These are phyloP conservation scores for Pyralis farinalis DNA, from an alignment of 2,888 invertebrate species.

Conservation along the genomic window DNA sequence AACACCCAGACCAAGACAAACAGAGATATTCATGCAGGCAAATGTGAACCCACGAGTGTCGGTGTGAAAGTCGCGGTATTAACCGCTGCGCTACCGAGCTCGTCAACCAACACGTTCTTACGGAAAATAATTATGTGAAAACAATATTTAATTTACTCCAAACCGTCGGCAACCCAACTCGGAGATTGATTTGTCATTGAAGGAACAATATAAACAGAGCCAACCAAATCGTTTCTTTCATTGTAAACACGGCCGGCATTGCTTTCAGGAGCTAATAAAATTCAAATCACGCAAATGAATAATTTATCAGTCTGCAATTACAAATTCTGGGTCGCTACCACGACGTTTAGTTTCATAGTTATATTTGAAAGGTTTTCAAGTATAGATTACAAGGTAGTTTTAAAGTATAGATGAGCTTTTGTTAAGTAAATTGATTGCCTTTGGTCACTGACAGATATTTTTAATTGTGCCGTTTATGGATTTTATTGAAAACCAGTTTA, in stretches of 20 bases:
- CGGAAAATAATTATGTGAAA: no score
- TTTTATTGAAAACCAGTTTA: no score
- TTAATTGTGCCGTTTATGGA: no score
- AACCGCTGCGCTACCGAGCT: no score
- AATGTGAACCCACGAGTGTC: no score
- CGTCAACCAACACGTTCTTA: no score
- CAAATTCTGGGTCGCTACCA: conserved; percentile 10
- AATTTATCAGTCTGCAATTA: conserved; percentile 20
- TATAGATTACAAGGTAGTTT: no score
- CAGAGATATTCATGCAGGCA: no score
- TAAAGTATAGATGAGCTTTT: not conserved
- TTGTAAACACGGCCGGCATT: conserved; percentile 11
- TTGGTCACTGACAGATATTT: no score
- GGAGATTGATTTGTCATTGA: conserved; percentile 6
- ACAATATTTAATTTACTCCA: not conserved
- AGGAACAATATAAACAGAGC: not conserved
- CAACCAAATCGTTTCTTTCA: conserved; percentile 9
- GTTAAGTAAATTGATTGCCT: not conserved
- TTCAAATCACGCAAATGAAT: conserved; percentile 24
- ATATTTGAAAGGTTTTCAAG: conserved; percentile 3
- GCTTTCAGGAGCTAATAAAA: conserved; percentile 20
- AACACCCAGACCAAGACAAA: no score
- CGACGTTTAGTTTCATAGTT: conserved; percentile 6
- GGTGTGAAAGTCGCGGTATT: no score
- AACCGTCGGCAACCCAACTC: not conserved